Base-by-base conservation (phyloP, 2,888 invertebrate species). In the Aleiodes leptofemur region DNA sequence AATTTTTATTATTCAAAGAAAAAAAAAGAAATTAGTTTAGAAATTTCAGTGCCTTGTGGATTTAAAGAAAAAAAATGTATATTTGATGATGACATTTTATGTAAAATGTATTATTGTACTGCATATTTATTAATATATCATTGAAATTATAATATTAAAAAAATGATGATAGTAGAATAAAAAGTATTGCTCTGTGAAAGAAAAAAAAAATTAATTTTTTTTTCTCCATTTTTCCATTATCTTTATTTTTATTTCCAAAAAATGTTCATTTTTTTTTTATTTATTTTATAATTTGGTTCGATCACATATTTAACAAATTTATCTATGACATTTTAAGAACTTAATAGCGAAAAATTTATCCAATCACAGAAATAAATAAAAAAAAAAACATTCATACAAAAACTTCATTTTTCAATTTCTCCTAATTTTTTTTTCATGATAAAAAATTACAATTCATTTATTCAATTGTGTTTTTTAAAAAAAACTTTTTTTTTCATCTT, bases 101-200 rank as follows among this genome's bases (percentile, higher is more conserved):
- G 78, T 77, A 80, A 69, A 80, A 80, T 83, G 80, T 82, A 83
- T 78, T 81, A 79, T 77, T 76, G 50, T 77, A 77, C 70, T 79
- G 77, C 81, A 79, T 83, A 84, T 83, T 82, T 82, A 83, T 82
- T 81, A 83, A 79, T 77, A 78, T 82, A 82, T 76, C 75, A 77
- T 79, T 68, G 68, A 66, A 75, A 73, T 74, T 74, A 70, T 74
- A 64, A 70, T 70, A 74, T 64, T 55, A 38, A 38, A 38, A 38
- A 23, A 34, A 34, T 34, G 6, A 48, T 69, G 6, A 50, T 31
- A 16, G 72, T 74, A 73, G 57, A 78, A 79, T 78, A 74, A 79
- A 68, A 69, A 72, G 43, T 75, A 76, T 79, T 78, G 77, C 74
- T 68, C 74, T 79, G 77, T 79, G 78, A 23, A 23, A 23, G 55